These are phyloP conservation scores for Vipera ursinii DNA, from an alignment of 2,797 vertebrate genomes.

Conservation along the genomic window DNA sequence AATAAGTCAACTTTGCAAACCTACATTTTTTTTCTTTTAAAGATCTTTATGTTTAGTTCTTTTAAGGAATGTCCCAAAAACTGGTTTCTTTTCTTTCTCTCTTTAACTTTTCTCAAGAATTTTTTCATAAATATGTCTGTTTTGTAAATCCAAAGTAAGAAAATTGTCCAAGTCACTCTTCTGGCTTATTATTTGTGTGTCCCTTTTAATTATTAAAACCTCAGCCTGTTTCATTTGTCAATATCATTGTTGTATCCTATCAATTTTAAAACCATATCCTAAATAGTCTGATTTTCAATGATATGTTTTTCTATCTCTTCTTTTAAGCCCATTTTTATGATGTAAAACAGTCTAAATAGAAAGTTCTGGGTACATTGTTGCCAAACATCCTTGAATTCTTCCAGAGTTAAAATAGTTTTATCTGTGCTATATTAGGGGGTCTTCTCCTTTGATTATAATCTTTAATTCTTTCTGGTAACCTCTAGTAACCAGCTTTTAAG, in stretches of 20 bases:
- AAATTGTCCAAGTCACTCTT: neutral
- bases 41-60: neutral
- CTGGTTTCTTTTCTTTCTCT: neutral
- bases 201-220: neutral
- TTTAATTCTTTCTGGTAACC: neutral
- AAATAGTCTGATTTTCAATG: neutral
- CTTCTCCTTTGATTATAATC: neutral
- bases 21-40: neutral
- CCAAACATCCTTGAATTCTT: neutral
- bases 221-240: neutral
- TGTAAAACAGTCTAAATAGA: neutral
- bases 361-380: neutral
- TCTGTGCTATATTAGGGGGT: neutral
- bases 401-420: neutral
- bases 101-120: neutral
- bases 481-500: neutral
- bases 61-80: neutral
- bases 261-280: neutral
- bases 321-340: neutral
- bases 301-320: neutral
- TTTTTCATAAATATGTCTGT: neutral
- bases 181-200: neutral
- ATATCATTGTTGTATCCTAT: neutral
- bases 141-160: neutral
- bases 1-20: neutral